phyloP scores from a whole-genome alignment of 2,113 vertebrate genomes.

The Phrynosoma platyrhinos region DNA sequence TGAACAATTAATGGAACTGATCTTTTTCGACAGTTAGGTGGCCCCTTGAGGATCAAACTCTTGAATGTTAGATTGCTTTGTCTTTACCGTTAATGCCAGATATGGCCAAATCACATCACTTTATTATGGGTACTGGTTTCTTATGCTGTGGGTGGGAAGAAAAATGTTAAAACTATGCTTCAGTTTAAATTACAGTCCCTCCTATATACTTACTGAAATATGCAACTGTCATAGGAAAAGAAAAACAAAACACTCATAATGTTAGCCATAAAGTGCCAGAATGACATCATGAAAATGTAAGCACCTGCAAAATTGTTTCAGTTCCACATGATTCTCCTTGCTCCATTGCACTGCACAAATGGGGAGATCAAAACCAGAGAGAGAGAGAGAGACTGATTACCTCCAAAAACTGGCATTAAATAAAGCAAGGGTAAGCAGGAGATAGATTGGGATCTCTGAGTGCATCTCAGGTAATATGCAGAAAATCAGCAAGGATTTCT shows the following conservation, averaged over 20 bases:
- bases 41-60: too few relatives aligned
- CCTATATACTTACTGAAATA: not conserved
- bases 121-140: not conserved
- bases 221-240: not conserved
- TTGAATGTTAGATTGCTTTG: not conserved
- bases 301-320: not conserved
- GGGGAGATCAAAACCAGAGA: not conserved
- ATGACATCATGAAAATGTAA: not conserved
- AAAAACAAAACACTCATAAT: too few relatives aligned
- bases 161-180: not conserved
- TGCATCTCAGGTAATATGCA: not conserved
- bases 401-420: not conserved
- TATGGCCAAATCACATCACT: not conserved
- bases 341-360: too few relatives aligned
- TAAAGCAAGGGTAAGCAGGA: too few relatives aligned
- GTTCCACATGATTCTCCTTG: not conserved
- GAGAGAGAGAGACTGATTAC: not conserved
- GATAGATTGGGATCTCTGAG: not conserved
- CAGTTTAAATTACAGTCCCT: slow-evolving; percentile 5
- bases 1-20: too few relatives aligned
- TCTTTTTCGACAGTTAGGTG: too few relatives aligned
- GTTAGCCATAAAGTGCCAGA: not conserved
- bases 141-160: not conserved
- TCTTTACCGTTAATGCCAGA: not conserved
- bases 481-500: not conserved